Conservation (phyloP, 2,113 vertebrate species). For the Xiphophorus couchianus region DNA sequence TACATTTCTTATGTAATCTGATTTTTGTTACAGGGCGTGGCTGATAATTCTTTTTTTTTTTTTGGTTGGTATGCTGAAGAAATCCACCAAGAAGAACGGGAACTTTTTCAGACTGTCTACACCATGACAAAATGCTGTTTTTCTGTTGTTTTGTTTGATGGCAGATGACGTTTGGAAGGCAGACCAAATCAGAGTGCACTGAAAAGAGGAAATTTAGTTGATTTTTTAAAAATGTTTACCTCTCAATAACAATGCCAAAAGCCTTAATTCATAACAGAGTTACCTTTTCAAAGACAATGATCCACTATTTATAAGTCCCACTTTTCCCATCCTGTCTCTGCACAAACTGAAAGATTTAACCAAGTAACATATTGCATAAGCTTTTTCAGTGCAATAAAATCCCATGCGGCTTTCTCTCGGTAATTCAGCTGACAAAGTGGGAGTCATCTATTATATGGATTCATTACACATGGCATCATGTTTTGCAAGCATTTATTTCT, state of each 20-base stretch:
- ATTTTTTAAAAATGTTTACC: conserved; percentile 48
- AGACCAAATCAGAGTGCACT: conserved; percentile 31
- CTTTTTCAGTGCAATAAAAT: neutral
- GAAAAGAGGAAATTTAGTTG: conserved; percentile 17
- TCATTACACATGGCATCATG: neutral
- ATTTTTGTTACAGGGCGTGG: conserved; percentile 40
- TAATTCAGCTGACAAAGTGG: neutral
- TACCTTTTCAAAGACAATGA: conserved; percentile 31
- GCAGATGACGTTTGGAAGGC: conserved; percentile 38
- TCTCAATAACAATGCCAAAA: conserved; percentile 52
- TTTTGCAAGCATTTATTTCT: neutral
- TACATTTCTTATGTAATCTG: neutral
- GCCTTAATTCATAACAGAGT: conserved; percentile 67
- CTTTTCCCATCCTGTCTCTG: neutral
- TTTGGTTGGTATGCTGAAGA: conserved; percentile 25
- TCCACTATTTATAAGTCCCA: conserved; percentile 15
- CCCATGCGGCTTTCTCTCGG: neutral
- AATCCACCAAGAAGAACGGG: conserved; percentile 41
- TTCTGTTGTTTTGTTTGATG: conserved; percentile 30
- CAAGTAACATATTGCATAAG: neutral
- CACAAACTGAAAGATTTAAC: neutral
- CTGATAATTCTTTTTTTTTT: neutral
- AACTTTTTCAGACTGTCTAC: conserved; percentile 21
- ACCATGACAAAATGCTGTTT: conserved; percentile 24
- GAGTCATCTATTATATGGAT: neutral